Base-by-base conservation (phyloP, 2,888 invertebrate species). In the Temnothorax rugatulus region DNA sequence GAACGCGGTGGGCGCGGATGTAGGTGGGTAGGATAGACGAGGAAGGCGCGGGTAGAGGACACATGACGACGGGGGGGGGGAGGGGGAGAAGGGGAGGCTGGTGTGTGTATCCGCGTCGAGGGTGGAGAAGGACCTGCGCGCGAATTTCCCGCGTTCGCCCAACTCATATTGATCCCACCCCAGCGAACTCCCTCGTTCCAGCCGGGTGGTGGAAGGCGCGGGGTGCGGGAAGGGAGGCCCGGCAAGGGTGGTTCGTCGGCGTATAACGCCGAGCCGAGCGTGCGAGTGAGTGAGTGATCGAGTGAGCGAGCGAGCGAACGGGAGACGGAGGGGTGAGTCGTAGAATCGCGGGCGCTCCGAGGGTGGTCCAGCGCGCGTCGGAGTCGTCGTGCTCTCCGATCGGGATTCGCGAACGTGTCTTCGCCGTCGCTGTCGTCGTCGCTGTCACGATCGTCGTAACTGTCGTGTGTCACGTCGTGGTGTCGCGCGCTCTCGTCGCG, bases 121-220 rank as follows among this genome's bases (percentile, higher is more conserved):
- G 87, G 84, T 87, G 89, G 82, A 91, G 92, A 91, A 93, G 93
- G 94, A 95, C 93, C 94, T 95, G 95, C 95, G 95, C 95, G 94
- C 94, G 92, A 94, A 94, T 94, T 94, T 94, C 94, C 94, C 95
- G 94, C 93, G 93, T 94, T 94, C 93, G 93, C 91, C 93, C 93
- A 93, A 93, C 94, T 94, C 94, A 95, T 95, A 95, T 95, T 95
- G 95, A 95, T 95, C 95, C 94, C 94, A 94, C 93, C 93, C 94
- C 93, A 91, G 91, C 82, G 81, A 86, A 84, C 86, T 87, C 84
- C 82, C 88, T 84, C 71, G 71, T 88, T 68, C 86, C 83, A 79
- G 82, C 75, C 34, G 66, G 71, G n/a, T 66, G 84, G 57, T 63
- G 76, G 87, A n/a, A 44, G 74, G 54, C 47, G 41, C 69, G 64